Percentiles rank a stretch among this genome's conserved stretches.
phyloP scores from a whole-genome alignment of 2,888 invertebrate genomes.

The Oscheius onirici region DNA sequence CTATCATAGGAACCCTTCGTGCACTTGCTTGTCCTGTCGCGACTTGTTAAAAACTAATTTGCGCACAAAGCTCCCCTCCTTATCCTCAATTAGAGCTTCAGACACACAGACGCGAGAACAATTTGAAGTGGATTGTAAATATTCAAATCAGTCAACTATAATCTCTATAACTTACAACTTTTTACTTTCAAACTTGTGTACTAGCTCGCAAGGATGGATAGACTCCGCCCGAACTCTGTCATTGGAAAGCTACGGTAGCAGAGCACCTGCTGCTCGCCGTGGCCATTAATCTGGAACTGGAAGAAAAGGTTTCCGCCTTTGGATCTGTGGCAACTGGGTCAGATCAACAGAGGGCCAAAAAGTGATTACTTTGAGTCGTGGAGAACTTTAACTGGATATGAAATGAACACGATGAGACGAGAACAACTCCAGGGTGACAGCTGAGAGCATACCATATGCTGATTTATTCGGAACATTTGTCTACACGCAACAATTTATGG shows the following conservation, averaged over 20 bases:
- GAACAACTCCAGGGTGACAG: not conserved
- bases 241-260: conserved; percentile 15
- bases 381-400: not conserved
- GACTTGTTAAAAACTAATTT: too few relatives aligned
- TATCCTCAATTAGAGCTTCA: too few relatives aligned
- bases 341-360: not conserved
- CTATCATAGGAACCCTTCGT: too few relatives aligned
- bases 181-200: too few relatives aligned
- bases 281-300: not conserved
- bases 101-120: too few relatives aligned
- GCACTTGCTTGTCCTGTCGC: too few relatives aligned
- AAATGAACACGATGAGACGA: not conserved
- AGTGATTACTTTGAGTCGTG: not conserved
- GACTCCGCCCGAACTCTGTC: too few relatives aligned
- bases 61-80: too few relatives aligned
- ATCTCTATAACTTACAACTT: too few relatives aligned
- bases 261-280: conserved; percentile 28
- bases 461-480: conserved; percentile 38
- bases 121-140: too few relatives aligned
- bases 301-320: conserved; percentile 5
- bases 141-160: too few relatives aligned
- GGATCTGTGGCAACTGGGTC: not conserved
- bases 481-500: conserved; percentile 35
- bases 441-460: conserved; percentile 35
- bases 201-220: too few relatives aligned